These are phyloP conservation scores for Iselma pallidipennis DNA, from an alignment of 2,888 invertebrate genomes.

Conservation along the genomic window DNA sequence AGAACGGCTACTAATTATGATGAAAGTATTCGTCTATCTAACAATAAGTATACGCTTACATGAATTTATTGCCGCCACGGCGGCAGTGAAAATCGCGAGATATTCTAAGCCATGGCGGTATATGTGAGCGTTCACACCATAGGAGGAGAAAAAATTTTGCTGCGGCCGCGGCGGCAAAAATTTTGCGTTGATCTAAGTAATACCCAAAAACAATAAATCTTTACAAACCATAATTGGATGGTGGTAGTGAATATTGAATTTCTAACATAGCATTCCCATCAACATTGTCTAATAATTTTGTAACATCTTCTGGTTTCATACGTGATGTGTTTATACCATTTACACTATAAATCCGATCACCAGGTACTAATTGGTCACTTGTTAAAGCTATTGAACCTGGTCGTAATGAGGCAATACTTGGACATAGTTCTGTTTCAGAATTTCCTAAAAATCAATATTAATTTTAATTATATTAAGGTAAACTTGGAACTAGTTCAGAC, in stretches of 20 bases:
- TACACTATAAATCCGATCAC: conserved; percentile 79
- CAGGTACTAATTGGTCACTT: conserved; percentile 78
- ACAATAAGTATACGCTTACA: too few species aligned
- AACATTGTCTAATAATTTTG: conserved; percentile 73
- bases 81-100: too few species aligned
- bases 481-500: too few species aligned
- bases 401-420: conserved; percentile 69
- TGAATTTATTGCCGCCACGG: too few species aligned
- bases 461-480: conserved; percentile 6
- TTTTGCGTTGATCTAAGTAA: too few species aligned
- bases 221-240: conserved; percentile 65
- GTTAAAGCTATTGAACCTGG: conserved; percentile 73
- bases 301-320: conserved; percentile 77
- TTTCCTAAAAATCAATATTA: conserved; percentile 60
- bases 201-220: too few species aligned
- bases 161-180: too few species aligned
- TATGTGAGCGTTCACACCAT: too few species aligned
- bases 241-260: conserved; percentile 80
- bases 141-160: too few species aligned
- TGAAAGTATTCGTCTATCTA: too few species aligned
- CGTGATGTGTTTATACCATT: conserved; percentile 79
- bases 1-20: too few species aligned
- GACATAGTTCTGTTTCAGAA: conserved; percentile 66
- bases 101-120: too few species aligned
- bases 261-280: conserved; percentile 78